Conservation (phyloP, 2,113 vertebrate genomes). For the Eulemur macaco region DNA sequence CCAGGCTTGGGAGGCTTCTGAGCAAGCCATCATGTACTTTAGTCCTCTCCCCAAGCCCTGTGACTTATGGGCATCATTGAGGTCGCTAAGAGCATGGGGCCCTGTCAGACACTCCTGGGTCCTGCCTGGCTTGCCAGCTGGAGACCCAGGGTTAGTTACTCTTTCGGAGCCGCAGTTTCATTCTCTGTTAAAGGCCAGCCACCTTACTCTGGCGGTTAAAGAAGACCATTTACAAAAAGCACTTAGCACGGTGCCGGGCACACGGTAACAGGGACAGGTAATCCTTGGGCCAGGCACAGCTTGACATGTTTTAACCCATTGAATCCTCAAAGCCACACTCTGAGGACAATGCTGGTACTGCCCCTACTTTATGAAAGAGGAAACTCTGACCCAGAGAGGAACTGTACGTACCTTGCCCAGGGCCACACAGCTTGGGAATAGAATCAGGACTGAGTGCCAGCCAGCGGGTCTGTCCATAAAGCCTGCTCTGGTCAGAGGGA, state of each 20-base stretch:
- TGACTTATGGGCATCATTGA: neutral
- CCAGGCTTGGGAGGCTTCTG: neutral
- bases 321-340: neutral
- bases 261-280: no score
- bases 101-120: no score
- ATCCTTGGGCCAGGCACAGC: neutral
- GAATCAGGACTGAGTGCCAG: neutral
- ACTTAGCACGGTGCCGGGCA: neutral
- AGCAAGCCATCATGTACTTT: neutral
- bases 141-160: neutral
- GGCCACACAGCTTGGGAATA: neutral
- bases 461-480: neutral
- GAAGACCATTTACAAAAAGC: neutral
- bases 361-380: neutral
- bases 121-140: neutral
- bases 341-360: no score
- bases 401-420: no score
- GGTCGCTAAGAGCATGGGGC: neutral
- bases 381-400: neutral
- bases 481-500: rapidly evolving
- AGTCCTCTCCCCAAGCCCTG: neutral
- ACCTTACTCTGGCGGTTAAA: neutral
- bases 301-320: no score
- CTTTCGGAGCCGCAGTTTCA: no score
- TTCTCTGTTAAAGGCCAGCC: neutral